These are phyloP conservation scores for Sarcophaga subvicina DNA, from an alignment of 2,888 invertebrate genomes.

Conservation along the genomic window DNA sequence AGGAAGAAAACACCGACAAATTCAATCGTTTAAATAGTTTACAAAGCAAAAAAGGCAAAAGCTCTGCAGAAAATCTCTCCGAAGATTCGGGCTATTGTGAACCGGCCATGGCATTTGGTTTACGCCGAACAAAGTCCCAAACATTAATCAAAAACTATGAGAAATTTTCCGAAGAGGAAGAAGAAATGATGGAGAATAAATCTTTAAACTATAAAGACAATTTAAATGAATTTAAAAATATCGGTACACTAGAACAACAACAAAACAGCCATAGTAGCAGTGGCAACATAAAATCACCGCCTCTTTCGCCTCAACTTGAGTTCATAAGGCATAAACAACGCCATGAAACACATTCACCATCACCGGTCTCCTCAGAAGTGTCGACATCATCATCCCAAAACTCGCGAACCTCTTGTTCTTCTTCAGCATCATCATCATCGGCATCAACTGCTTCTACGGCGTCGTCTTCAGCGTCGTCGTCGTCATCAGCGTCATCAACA, in stretches of 20 bases:
- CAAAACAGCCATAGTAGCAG: neutral
- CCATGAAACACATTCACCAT: constrained; percentile 75
- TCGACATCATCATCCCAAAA: constrained; percentile 71
- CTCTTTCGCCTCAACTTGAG: constrained; percentile 52
- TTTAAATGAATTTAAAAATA: constrained; percentile 70
- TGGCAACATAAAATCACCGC: constrained; percentile 49
- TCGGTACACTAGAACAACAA: constrained; percentile 39
- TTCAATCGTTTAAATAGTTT: constrained; percentile 44
- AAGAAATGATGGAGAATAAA: constrained; percentile 74
- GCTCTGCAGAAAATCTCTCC: constrained; percentile 90
- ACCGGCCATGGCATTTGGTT: constrained; percentile 71
- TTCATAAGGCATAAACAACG: constrained; percentile 67
- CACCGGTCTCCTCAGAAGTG: constrained; percentile 75
- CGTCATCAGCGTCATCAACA: constrained; percentile 71
- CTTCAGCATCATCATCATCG: constrained; percentile 72
- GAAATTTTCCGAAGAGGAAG: constrained; percentile 81
- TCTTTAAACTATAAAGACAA: constrained; percentile 62
- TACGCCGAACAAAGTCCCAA: constrained; percentile 80
- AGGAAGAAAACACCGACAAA: constrained; percentile 65
- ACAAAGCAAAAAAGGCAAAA: constrained; percentile 80
- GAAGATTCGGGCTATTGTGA: constrained; percentile 92
- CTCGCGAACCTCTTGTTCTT: constrained; percentile 59
- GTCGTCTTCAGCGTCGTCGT: constrained; percentile 48
- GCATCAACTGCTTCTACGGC: constrained; percentile 71
- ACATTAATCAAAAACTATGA: constrained; percentile 82